Evolutionary conservation across 2,888 invertebrate genomes (phyloP).

Genomic region (Drosophila acutilabella): DNA sequence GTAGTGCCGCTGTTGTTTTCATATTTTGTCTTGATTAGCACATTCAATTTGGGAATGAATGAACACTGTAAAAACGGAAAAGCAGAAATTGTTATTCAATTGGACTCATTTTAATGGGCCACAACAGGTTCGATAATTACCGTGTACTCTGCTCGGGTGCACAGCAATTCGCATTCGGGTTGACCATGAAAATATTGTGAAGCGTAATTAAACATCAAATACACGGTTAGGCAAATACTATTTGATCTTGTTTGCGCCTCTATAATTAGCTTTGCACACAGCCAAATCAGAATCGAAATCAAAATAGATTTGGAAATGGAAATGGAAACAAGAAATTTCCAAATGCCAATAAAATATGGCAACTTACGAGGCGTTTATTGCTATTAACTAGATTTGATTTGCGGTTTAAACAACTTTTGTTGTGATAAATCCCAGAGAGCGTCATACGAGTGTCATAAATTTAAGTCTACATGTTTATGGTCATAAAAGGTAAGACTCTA

Average conservation of each 20-base stretch:
- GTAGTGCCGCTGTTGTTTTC: conserved; percentile 95
- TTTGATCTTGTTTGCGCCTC: conserved; percentile 9
- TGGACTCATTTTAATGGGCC: background rate
- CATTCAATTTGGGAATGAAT: conserved; percentile 93
- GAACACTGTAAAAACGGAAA: conserved; percentile 89
- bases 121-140: conserved; percentile 86
- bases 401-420: background rate
- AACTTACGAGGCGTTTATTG: conserved; percentile 7
- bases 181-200: conserved; percentile 29
- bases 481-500: background rate
- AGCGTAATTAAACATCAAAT: conserved; percentile 23
- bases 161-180: conserved; percentile 21
- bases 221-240: conserved; percentile 13
- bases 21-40: conserved; percentile 94
- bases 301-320: background rate
- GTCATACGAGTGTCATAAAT: background rate
- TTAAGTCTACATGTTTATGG: background rate
- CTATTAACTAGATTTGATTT: background rate
- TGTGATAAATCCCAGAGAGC: background rate
- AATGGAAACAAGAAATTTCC: background rate
- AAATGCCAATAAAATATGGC: conserved; percentile 3
- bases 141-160: conserved; percentile 88
- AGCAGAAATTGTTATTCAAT: background rate
- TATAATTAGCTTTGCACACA: conserved; percentile 25
- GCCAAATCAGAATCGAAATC: background rate